Evolutionary conservation across 2,113 vertebrate genomes (phyloP), one percentile per base, ranked within the genome.

Genomic region (Phaetusa simplex): DNA sequence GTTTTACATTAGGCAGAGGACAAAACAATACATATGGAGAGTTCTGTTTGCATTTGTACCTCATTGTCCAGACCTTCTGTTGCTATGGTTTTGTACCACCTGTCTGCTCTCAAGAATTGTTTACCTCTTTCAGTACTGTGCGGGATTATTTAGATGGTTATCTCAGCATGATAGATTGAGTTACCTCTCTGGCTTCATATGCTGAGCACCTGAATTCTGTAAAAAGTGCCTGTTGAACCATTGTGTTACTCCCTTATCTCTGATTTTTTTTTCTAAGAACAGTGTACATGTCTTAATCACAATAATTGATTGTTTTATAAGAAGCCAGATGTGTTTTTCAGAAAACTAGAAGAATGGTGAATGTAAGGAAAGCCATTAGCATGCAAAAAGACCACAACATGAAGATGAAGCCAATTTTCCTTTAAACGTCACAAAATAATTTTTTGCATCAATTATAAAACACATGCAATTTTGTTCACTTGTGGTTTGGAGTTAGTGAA

Each of bases 51-150:
- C 82, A 80, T 95, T 96, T 93, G 71, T 64, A 67, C 90, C 78
- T 64, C 69, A 67, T 53, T 97, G 96, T 96, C 94, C 52, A 55
- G 93, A 91, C 80, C 74, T 97, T 95, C 91, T 94, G 97, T 97
- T 97, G 91, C 94, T 89, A 97, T 96, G 95, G 95, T 97, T 97
- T 95, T 97, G 69, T 52, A 86, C 95, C 95, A 95, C 96, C 96
- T 96, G 94, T 95, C 93, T 88, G 76, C 95, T 96, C 74, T 95
- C 82, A 95, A 90, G 87, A 90, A 95, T 66, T 97, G 94, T 96
- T 97, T 97, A 96, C 90, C 72, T 89, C 81, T 91, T 92, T 95
- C 82, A 66, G 73, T 88, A 88, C 91, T 24, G 13, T 0, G 2
- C 58, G 1, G 88, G 77, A 95, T 90, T 97, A 89, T 96, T 97